A percentile compares a stretch with the other conserved stretches of the same genome.
Conservation (phyloP, 2,888 invertebrate genomes). For the Protophormia terraenovae region DNA sequence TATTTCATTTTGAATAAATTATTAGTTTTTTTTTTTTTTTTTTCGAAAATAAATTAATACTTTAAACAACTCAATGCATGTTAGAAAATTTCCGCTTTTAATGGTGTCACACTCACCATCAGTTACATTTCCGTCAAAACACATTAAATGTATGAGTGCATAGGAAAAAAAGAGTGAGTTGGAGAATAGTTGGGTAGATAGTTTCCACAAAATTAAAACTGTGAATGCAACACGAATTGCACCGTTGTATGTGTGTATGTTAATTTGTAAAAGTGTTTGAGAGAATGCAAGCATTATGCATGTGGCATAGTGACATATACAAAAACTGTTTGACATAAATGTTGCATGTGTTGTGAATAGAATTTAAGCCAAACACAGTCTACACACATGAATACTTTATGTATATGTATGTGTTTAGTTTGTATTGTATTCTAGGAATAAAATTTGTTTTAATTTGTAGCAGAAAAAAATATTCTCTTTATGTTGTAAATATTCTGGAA, state of each 20-base stretch:
- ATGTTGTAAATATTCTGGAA: slow-evolving; percentile 31
- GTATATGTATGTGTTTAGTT: not conserved
- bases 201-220: not conserved
- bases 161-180: not conserved
- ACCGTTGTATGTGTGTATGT: not conserved
- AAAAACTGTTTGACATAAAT: slow-evolving; percentile 47
- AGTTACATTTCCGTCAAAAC: slow-evolving; percentile 34
- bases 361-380: slow-evolving; percentile 13
- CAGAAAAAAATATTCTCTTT: slow-evolving; percentile 51
- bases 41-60: not conserved
- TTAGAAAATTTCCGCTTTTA: not conserved
- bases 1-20: slow-evolving; percentile 12
- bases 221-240: slow-evolving; percentile 4
- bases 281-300: slow-evolving; percentile 5
- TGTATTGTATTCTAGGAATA: slow-evolving; percentile 28
- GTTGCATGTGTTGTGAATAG: slow-evolving; percentile 43
- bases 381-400: not conserved
- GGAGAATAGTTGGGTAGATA: not conserved
- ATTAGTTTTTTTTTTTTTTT: too few relatives aligned
- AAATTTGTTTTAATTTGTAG: slow-evolving; percentile 59
- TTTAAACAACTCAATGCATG: not conserved
- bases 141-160: not conserved
- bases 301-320: not conserved
- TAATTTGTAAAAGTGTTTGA: not conserved
- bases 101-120: slow-evolving; percentile 7